These are phyloP conservation scores for Anas acuta DNA, from an alignment of 2,797 vertebrate species.

Conservation along the genomic window DNA sequence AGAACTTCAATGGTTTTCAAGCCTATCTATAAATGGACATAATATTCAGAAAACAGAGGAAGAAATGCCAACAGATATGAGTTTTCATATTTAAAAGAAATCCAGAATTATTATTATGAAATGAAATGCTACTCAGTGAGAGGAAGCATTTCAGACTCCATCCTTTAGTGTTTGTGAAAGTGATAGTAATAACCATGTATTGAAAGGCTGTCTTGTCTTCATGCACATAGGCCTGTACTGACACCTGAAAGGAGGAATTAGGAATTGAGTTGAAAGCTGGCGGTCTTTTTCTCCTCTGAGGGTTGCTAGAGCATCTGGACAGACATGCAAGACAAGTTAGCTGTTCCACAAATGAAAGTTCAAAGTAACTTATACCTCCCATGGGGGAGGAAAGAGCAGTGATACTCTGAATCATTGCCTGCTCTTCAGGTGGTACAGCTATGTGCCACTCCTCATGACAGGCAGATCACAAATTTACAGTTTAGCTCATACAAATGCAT, in stretches of 20 bases:
- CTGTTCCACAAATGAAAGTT: slow-evolving; percentile 9
- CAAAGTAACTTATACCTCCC: neutral
- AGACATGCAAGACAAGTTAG: neutral
- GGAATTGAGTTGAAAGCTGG: neutral
- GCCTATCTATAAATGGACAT: neutral
- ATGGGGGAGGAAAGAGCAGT: neutral
- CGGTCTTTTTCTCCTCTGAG: slow-evolving; percentile 2
- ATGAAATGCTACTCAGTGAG: neutral
- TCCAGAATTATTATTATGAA: neutral
- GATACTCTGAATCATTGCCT: neutral
- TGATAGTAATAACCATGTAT: neutral
- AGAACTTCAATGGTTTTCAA: neutral
- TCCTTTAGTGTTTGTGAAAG: neutral
- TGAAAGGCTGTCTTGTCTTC: neutral
- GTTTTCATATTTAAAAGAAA: neutral
- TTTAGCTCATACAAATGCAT: slow-evolving; percentile 18
- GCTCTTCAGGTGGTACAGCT: neutral
- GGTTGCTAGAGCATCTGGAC: slow-evolving; percentile 11
- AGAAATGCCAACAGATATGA: neutral
- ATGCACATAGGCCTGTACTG: neutral
- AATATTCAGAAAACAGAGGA: neutral
- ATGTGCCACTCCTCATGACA: neutral
- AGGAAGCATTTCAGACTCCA: neutral
- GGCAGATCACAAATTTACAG: neutral
- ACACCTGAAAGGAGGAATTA: neutral